Evolutionary conservation across 2,888 invertebrate species (phyloP).

Genomic region (Calameuta idolon): DNA sequence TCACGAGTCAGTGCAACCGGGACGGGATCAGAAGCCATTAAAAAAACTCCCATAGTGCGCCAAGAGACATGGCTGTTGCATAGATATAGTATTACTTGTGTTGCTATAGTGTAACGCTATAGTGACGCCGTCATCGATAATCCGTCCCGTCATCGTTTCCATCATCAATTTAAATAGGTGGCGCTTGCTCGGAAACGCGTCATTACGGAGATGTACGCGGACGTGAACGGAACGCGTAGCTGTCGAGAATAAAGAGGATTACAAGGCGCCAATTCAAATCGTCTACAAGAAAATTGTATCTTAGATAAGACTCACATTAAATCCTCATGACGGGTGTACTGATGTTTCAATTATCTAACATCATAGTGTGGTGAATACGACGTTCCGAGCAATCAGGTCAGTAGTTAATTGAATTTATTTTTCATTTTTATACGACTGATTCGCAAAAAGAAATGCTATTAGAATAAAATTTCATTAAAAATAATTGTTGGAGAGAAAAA

Average conservation of each 20-base stretch:
- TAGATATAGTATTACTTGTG: background rate
- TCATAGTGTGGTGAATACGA: background rate
- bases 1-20: background rate
- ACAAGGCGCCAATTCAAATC: background rate
- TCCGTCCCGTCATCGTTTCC: background rate
- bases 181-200: background rate
- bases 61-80: background rate
- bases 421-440: background rate
- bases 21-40: background rate
- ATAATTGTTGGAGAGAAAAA: background rate
- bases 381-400: background rate
- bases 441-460: background rate
- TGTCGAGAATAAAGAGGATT: background rate
- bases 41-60: background rate
- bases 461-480: background rate
- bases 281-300: background rate
- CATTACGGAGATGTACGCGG: background rate
- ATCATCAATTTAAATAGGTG: constrained; percentile 5
- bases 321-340: background rate
- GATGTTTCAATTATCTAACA: background rate
- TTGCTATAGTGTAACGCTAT: background rate
- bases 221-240: background rate
- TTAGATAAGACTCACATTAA: background rate
- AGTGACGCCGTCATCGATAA: background rate
- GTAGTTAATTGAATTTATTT: background rate